Percentiles rank a stretch among this genome's conserved stretches.
Evolutionary conservation across 2,797 vertebrate genomes (phyloP).

Genomic region (Gymnothorax reevesii): DNA sequence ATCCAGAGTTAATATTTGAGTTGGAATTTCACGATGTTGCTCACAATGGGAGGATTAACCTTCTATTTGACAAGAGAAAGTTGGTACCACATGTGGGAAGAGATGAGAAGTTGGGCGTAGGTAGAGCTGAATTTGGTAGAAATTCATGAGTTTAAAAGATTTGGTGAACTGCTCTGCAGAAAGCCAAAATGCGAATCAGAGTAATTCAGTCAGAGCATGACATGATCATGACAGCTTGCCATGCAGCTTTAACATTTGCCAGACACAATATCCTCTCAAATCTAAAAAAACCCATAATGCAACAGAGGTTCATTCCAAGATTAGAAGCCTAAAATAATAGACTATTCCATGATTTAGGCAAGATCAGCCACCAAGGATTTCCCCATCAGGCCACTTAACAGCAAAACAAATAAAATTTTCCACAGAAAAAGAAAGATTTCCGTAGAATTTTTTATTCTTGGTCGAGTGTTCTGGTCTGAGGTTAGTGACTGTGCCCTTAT

Average conservation of each 20-base stretch:
- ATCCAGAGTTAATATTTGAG: slow-evolving; percentile 59
- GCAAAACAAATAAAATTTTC: neutral
- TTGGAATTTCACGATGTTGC: slow-evolving; percentile 37
- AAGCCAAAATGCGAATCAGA: neutral
- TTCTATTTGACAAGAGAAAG: slow-evolving; percentile 49
- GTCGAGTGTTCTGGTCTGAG: neutral
- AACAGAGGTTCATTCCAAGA: neutral
- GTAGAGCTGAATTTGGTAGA: slow-evolving; percentile 38
- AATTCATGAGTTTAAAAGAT: slow-evolving; percentile 48
- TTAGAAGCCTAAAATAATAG: neutral
- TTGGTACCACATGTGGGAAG: neutral
- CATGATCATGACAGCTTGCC: slow-evolving; percentile 2
- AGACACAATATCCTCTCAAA: neutral
- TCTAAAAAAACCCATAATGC: neutral
- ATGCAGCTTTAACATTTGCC: neutral
- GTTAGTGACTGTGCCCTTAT: neutral
- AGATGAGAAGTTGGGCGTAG: slow-evolving; percentile 41
- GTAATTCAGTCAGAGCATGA: neutral
- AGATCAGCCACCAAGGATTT: neutral
- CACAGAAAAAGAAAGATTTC: neutral
- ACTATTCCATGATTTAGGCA: neutral
- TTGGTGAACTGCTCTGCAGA: slow-evolving; percentile 37
- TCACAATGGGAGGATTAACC: slow-evolving; percentile 65
- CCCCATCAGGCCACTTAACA: neutral
- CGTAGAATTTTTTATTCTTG: neutral